Base-by-base conservation (phyloP, 1,140 invertebrate species). In the Halotydeus destructor region DNA sequence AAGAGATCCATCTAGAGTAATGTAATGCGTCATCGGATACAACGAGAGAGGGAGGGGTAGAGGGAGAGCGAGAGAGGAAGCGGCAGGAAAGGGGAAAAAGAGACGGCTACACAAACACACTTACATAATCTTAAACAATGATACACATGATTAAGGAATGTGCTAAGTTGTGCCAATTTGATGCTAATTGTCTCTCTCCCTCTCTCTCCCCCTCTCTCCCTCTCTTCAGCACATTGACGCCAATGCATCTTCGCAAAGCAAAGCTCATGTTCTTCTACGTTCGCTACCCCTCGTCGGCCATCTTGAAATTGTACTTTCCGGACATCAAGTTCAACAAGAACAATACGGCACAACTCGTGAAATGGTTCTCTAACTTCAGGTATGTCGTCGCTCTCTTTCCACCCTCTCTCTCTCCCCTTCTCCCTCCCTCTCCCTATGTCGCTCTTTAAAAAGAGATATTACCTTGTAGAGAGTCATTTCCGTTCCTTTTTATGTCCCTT, bases 201-300 rank as follows among this genome's bases (percentile, higher is more conserved):
- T 5, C 38, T 9, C 38, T 43, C 37, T 52, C 57, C 58, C 61
- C 61, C 57, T 60, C 55, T 46, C 23, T 40, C 30, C 38, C 39
- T 32, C 47, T 64, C 56, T 64, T 62, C 43, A 83, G 82, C 58
- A 89, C 83, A 53, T 68, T 99, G 64, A 98, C 91, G 49, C 93
- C 94, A 54, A 96, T 98, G 84, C 94, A 99, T 70, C 76, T 99
- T 57, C 74, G 93, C 56, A 99, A 99, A 65, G 94, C 94, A 36
- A 99, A 99, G 69, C 71, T 99, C 65, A 98, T 99, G 94, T 99
- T 99, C 77, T 98, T 98, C 76, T 99, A 86, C 78, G 88, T 91
- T 49, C 74, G 93, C 53, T 98, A 99, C 66, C 93, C 93, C 30
- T 93, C 82, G 61, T 97, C 91, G 33, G 77, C 85, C 53, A 80